phyloP scores from a whole-genome alignment of 1,140 invertebrate species.

The Drosophila azteca region DNA sequence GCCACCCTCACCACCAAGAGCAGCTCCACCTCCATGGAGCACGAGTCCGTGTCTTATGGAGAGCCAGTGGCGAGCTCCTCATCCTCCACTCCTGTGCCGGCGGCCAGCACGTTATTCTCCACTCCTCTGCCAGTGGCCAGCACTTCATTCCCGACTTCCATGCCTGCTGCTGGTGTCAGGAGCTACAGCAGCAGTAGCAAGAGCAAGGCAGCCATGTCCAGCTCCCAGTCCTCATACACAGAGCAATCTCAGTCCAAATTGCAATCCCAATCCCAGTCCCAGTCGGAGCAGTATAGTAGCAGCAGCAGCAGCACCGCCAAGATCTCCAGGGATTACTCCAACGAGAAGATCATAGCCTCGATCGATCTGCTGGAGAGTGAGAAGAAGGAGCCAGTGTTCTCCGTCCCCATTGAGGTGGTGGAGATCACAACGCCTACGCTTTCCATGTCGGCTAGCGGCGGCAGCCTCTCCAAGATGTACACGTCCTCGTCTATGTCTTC shows the following conservation, averaged over 20 bases:
- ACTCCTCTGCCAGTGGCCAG: slow-evolving; percentile 16
- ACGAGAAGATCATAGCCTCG: slow-evolving; percentile 73
- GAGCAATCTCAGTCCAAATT: slow-evolving; percentile 54
- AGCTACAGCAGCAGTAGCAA: slow-evolving; percentile 60
- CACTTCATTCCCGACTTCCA: slow-evolving; percentile 11
- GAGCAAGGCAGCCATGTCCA: slow-evolving; percentile 33
- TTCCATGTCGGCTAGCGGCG: slow-evolving; percentile 54
- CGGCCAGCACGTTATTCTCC: too few relatives aligned
- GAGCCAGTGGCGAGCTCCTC: slow-evolving; percentile 27
- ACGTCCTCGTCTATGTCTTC: slow-evolving; percentile 56
- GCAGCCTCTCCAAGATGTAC: slow-evolving; percentile 68
- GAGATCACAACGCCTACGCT: slow-evolving; percentile 63
- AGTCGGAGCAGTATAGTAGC: slow-evolving; percentile 45
- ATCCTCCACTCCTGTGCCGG: background rate
- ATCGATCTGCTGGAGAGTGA: slow-evolving; percentile 80
- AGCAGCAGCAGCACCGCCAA: slow-evolving; percentile 55
- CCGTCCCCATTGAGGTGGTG: slow-evolving; percentile 79
- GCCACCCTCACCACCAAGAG: slow-evolving; percentile 63
- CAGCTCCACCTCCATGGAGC: slow-evolving; percentile 67
- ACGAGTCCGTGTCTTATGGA: slow-evolving; percentile 60
- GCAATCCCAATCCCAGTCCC: slow-evolving; percentile 55
- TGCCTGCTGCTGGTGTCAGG: slow-evolving; percentile 36
- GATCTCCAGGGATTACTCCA: slow-evolving; percentile 66
- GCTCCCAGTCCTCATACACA: slow-evolving; percentile 28
- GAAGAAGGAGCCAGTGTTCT: slow-evolving; percentile 79